A percentile compares a stretch with the other conserved stretches of the same genome.
phyloP scores from a whole-genome alignment of 2,113 vertebrate species.

The Mobula hypostoma region DNA sequence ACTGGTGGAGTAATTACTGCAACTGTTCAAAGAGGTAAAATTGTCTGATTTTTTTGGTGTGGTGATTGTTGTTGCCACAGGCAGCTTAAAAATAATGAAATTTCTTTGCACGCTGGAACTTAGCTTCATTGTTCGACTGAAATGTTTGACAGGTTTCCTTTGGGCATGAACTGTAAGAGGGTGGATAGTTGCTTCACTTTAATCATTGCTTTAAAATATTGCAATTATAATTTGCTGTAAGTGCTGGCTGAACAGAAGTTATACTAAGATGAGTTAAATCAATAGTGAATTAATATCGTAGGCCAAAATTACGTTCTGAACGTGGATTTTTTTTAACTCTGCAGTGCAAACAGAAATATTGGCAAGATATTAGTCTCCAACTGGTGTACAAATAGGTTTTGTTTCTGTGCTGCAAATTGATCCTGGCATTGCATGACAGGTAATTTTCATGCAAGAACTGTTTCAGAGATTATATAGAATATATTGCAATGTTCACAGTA shows the following conservation, averaged over 20 bases:
- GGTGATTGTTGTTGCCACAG: not conserved
- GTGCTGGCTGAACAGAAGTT: not conserved
- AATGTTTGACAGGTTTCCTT: not conserved
- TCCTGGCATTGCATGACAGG: not conserved
- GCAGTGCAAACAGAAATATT: not conserved
- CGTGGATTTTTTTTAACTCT: no score
- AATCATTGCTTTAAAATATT: not conserved
- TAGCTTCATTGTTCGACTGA: slow-evolving; percentile 23
- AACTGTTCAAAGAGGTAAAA: not conserved
- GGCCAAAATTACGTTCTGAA: not conserved
- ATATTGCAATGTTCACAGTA: not conserved
- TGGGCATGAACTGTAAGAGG: not conserved
- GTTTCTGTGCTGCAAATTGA: not conserved
- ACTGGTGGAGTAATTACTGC: not conserved
- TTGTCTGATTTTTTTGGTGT: slow-evolving; percentile 8
- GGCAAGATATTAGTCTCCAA: not conserved
- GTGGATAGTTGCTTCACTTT: not conserved
- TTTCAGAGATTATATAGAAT: not conserved
- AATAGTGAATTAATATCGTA: not conserved
- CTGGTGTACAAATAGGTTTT: not conserved
- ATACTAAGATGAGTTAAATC: not conserved
- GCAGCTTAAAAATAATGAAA: slow-evolving; percentile 35
- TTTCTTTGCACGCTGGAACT: slow-evolving; percentile 5
- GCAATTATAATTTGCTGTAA: not conserved
- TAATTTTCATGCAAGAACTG: not conserved